Percentiles rank a stretch among this genome's conserved stretches.
Conservation (phyloP, 2,113 vertebrate species). For the Strix aluco region DNA sequence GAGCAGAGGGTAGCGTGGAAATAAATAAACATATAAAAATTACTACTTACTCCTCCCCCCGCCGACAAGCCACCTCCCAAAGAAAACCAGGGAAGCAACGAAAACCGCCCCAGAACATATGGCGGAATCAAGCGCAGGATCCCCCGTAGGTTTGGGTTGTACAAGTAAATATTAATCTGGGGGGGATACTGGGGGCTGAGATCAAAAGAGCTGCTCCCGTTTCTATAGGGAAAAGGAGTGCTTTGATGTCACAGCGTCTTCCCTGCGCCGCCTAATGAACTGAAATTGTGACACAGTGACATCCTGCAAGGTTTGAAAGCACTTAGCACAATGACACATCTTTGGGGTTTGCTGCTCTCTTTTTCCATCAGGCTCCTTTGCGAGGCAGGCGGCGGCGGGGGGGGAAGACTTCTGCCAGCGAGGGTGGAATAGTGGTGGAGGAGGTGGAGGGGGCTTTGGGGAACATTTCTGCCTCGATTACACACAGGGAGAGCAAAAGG, state of each 20-base stretch:
- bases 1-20: slow-evolving; percentile 21
- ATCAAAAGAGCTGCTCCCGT: slow-evolving; percentile 84
- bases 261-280: slow-evolving; percentile 63
- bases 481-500: not conserved
- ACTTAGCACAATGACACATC: slow-evolving; percentile 28
- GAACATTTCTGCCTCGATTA: accelerated
- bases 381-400: not conserved
- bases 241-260: slow-evolving; percentile 82
- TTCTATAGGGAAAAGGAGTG: slow-evolving; percentile 78
- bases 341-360: slow-evolving; percentile 26
- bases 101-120: slow-evolving; percentile 75
- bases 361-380: not conserved
- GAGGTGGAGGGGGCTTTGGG: not conserved
- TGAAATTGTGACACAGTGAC: slow-evolving; percentile 65
- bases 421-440: not conserved
- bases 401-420: not conserved
- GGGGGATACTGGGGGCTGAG: slow-evolving; percentile 70
- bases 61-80: not conserved
- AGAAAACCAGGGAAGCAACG: slow-evolving; percentile 63
- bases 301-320: slow-evolving; percentile 60
- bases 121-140: slow-evolving; percentile 75
- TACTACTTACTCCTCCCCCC: slow-evolving; percentile 15
- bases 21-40: slow-evolving; percentile 63
- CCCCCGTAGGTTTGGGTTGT: slow-evolving; percentile 82
- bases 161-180: slow-evolving; percentile 87